Evolutionary conservation across 2,113 vertebrate species (phyloP).

Genomic region (Oryzias curvinotus): DNA sequence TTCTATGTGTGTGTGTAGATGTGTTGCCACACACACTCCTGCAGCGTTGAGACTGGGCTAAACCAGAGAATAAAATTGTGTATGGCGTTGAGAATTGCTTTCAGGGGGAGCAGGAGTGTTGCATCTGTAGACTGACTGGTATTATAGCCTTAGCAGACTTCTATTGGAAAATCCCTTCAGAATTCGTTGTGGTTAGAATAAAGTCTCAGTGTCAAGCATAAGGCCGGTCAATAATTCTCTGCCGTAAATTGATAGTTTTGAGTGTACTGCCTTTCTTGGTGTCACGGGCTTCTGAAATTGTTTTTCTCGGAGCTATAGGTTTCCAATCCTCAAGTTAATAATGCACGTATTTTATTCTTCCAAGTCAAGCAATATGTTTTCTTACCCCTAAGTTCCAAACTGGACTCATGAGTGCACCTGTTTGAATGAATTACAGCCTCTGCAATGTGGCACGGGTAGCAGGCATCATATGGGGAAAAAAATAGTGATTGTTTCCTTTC

Average conservation of each 20-base stretch:
- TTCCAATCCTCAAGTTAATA: slow-evolving; percentile 46
- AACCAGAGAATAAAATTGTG: slow-evolving; percentile 51
- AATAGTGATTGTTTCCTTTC: slow-evolving; percentile 63
- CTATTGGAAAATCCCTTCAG: slow-evolving; percentile 61
- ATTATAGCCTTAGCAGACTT: slow-evolving; percentile 50
- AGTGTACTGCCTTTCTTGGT: slow-evolving; percentile 30
- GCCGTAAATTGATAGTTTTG: slow-evolving; percentile 60
- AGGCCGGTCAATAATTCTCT: slow-evolving; percentile 52
- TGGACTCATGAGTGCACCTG: slow-evolving; percentile 41
- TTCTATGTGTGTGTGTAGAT: slow-evolving; percentile 22
- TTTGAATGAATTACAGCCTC: slow-evolving; percentile 51
- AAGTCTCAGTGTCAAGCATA: slow-evolving; percentile 52
- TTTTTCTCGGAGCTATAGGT: slow-evolving; percentile 46
- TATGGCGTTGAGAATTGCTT: slow-evolving; percentile 57
- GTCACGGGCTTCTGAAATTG: slow-evolving; percentile 43
- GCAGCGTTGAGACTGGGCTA: slow-evolving; percentile 34
- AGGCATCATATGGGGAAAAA: slow-evolving; percentile 35
- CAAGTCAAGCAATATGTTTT: slow-evolving; percentile 34
- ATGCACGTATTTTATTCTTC: slow-evolving; percentile 56
- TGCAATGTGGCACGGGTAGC: slow-evolving; percentile 38
- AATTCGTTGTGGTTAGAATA: slow-evolving; percentile 59
- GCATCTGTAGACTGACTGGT: slow-evolving; percentile 47
- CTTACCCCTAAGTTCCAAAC: slow-evolving; percentile 12
- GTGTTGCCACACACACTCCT: slow-evolving; percentile 29
- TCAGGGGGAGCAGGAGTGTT: slow-evolving; percentile 48